A percentile compares a stretch with the other conserved stretches of the same genome.
Evolutionary conservation across 2,113 vertebrate genomes (phyloP).

Genomic region (Toxostoma redivivum): DNA sequence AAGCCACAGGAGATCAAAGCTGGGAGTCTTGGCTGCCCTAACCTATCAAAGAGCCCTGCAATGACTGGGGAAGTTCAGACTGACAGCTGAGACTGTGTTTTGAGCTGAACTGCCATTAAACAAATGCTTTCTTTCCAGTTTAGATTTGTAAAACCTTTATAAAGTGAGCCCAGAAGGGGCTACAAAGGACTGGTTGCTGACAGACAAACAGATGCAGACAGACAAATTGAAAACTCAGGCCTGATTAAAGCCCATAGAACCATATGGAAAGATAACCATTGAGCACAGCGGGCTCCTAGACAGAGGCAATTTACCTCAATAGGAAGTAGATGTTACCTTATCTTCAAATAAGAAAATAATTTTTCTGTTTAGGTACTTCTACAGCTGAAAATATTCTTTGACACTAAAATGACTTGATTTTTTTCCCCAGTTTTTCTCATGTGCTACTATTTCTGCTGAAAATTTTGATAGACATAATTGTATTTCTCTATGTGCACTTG

Average conservation of each 20-base stretch:
- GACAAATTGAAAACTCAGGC: not conserved
- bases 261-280: not conserved
- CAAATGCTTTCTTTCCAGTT: not conserved
- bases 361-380: not conserved
- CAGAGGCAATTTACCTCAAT: not conserved
- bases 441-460: not conserved
- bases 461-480: not conserved
- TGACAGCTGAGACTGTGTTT: not conserved
- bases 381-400: not conserved
- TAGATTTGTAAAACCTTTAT: not conserved
- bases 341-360: not conserved
- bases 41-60: not conserved
- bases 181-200: not conserved
- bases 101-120: not conserved
- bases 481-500: not conserved
- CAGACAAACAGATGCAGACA: not conserved
- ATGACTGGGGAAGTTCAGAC: not conserved
- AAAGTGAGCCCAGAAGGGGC: not conserved
- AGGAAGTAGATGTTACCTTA: not conserved
- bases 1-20: not conserved
- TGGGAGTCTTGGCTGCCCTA: not conserved
- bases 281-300: not conserved
- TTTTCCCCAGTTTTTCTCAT: not conserved
- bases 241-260: not conserved
- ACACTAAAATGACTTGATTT: not conserved